Percentiles rank a stretch among this genome's conserved stretches.
Evolutionary conservation across 2,888 invertebrate species (phyloP).

Genomic region (Pristionchus exspectatus): DNA sequence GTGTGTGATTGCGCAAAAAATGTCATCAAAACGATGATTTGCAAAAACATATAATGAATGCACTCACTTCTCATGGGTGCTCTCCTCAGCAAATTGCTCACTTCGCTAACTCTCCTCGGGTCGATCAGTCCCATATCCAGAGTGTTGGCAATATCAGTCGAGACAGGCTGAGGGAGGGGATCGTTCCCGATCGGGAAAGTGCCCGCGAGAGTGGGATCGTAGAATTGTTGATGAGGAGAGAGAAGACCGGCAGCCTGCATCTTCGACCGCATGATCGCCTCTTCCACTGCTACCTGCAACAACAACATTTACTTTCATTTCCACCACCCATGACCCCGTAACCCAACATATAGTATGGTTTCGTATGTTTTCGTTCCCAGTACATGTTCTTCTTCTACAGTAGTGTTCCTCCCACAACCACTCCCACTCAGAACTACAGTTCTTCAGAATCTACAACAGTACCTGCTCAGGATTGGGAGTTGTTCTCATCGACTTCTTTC

Average conservation of each 20-base stretch:
- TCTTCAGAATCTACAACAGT: no score
- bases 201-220: neutral
- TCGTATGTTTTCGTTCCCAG: no score
- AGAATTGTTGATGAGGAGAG: neutral
- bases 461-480: constrained; percentile 54
- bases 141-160: constrained; percentile 59
- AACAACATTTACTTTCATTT: neutral
- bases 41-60: neutral
- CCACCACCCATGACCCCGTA: no score
- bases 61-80: constrained; percentile 63
- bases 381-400: neutral
- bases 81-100: constrained; percentile 64
- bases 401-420: no score
- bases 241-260: neutral
- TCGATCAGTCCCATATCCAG: constrained; percentile 64
- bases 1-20: neutral
- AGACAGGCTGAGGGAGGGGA: neutral
- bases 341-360: no score
- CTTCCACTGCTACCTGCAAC: constrained; percentile 58
- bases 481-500: constrained; percentile 57
- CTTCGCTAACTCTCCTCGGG: constrained; percentile 64
- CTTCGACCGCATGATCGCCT: constrained; percentile 36
- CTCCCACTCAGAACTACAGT: no score
- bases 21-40: neutral
- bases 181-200: constrained; percentile 48